Conservation (phyloP, 2,113 vertebrate genomes). For the Hipposideros armiger region DNA sequence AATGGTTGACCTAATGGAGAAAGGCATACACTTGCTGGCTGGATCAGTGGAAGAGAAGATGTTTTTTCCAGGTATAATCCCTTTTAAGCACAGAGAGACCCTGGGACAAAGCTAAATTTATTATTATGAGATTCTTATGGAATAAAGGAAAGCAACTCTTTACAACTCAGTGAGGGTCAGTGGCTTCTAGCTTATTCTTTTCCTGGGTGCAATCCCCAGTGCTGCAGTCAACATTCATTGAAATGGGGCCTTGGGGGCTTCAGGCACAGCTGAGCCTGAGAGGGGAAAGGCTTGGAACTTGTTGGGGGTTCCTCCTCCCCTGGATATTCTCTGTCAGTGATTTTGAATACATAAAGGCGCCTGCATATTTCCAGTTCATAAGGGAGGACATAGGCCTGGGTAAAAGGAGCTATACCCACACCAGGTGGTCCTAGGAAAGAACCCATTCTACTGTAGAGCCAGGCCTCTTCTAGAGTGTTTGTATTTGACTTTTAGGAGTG, state of each 20-base stretch:
- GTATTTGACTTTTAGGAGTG: constrained; percentile 7
- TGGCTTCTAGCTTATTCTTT: constrained; percentile 38
- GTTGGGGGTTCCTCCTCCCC: neutral
- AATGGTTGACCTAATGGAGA: neutral
- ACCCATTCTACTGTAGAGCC: neutral
- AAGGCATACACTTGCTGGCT: neutral
- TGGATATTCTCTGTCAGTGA: neutral
- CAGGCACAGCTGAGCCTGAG: neutral
- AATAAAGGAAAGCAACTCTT: neutral
- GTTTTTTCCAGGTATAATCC: neutral
- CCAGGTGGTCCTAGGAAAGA: neutral
- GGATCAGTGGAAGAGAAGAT: neutral
- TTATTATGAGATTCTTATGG: neutral
- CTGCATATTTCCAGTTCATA: neutral
- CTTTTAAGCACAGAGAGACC: constrained; percentile 40
- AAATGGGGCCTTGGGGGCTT: neutral
- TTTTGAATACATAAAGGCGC: neutral
- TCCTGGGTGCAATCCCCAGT: neutral
- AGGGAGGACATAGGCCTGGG: neutral
- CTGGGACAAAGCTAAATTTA: constrained; percentile 15
- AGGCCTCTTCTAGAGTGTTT: neutral
- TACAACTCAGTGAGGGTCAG: neutral
- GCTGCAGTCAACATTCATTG: neutral
- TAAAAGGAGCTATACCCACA: neutral
- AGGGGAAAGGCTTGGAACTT: neutral